phyloP scores from a whole-genome alignment of 2,113 vertebrate genomes.

The Mesoclemmys tuberculata region DNA sequence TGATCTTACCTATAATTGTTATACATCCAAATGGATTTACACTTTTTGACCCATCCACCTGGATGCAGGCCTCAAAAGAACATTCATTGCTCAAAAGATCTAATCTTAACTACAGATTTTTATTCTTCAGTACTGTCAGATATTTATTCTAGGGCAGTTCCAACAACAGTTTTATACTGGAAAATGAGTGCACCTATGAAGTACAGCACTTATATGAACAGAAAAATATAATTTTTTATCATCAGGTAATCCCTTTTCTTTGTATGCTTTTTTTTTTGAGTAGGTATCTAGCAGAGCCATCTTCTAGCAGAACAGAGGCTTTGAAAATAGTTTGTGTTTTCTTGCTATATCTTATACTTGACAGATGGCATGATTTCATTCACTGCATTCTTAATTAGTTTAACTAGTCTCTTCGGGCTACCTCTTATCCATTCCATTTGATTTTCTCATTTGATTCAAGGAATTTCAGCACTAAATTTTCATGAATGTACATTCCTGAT shows the following conservation, averaged over 20 bases:
- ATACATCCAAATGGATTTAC: not conserved
- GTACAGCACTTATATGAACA: not conserved
- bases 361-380: not conserved
- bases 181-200: not conserved
- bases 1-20: not conserved
- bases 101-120: not conserved
- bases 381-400: not conserved
- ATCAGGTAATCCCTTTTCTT: not conserved
- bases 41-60: not conserved
- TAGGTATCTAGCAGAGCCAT: accelerated
- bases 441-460: not conserved
- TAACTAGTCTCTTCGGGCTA: not conserved
- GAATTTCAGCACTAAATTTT: not conserved
- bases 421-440: not conserved
- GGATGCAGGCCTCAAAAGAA: not conserved
- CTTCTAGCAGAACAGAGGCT: not conserved
- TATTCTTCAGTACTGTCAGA: not conserved
- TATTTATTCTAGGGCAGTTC: not conserved
- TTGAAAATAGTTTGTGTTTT: not conserved
- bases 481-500: not conserved
- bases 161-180: not conserved
- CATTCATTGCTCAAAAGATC: not conserved
- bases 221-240: not conserved
- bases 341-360: not conserved
- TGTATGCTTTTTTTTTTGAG: not conserved